Evolutionary conservation across 2,113 vertebrate species (phyloP).

Genomic region (Peucedramus taeniatus): DNA sequence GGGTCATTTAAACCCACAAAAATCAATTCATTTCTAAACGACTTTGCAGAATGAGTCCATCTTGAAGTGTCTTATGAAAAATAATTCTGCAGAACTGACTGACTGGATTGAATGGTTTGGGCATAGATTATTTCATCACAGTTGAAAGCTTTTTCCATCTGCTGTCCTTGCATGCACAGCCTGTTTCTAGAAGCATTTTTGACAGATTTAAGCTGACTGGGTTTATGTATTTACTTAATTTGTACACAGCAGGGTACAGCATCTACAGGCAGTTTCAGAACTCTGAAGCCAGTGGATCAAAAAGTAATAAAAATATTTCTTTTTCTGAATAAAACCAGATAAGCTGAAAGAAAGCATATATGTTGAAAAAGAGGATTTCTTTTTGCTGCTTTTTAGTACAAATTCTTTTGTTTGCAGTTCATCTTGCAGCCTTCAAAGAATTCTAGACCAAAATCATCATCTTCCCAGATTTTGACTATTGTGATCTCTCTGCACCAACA

Average conservation of each 20-base stretch:
- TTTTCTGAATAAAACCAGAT: neutral
- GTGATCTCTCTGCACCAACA: neutral
- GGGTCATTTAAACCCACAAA: neutral
- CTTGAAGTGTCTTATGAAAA: neutral
- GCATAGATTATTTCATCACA: neutral
- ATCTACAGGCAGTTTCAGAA: neutral
- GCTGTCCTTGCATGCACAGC: neutral
- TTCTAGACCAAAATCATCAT: neutral
- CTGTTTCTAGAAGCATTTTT: neutral
- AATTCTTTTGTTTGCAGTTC: neutral
- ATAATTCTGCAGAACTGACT: neutral
- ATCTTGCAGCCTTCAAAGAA: neutral
- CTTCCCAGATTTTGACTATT: neutral
- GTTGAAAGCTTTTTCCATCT: neutral
- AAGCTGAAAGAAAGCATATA: neutral
- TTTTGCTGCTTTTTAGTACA: neutral
- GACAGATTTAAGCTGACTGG: neutral
- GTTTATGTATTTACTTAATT: neutral
- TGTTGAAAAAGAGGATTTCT: neutral
- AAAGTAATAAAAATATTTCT: neutral
- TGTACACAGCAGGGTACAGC: neutral
- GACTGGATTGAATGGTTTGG: neutral
- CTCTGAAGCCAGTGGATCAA: neutral
- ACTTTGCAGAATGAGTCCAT: neutral
- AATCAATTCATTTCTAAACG: neutral